Base-by-base conservation (phyloP, 2,113 vertebrate genomes). In the Ptyas mucosa region DNA sequence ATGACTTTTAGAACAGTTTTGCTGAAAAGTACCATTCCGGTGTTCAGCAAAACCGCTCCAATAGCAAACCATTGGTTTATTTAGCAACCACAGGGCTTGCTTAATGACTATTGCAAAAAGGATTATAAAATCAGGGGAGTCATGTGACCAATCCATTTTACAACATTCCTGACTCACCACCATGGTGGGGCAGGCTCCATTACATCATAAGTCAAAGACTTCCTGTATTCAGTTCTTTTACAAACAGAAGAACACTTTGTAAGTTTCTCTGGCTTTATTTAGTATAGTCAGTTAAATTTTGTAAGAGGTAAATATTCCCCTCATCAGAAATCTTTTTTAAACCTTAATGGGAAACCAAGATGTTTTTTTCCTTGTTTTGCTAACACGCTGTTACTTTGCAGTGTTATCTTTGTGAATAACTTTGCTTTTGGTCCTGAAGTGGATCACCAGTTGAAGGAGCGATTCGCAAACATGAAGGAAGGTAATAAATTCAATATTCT, bases 391-490 rank as follows among this genome's bases (percentile, higher is more conserved):
- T 96, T 98, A 39, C 97, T 96, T 97, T 98, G 95, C 98, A 99
- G 99, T 98, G 99, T 99, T 98, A 99, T 99, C 97, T 99, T 99
- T 98, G 99, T 99, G 98, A 99, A 99, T 98, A 99, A 99, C 96
- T 99, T 99, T 98, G 99, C 99, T 98, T 99, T 99, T 96, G 99
- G 99, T 97, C 99, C 99, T 96, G 99, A 99, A 97, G 99, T 99
- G 97, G 99, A 99, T 98, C 99, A 99, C 97, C 99, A 99, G 97
- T 98, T 99, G 98, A 99, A 99, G 98, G 99, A 99, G 95, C 98
- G 99, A 81, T 99, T 99, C 96, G 99, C 99, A 2, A 99, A 99
- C 97, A 99, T 99, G 99, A 99, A 99, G 98, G 99, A 99, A 99
- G 99, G 99, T 99, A 97, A 92, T 96, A 61, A 92, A 90, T 43